Conservation (phyloP, 2,888 invertebrate genomes). For the Plagodis dolabraria region DNA sequence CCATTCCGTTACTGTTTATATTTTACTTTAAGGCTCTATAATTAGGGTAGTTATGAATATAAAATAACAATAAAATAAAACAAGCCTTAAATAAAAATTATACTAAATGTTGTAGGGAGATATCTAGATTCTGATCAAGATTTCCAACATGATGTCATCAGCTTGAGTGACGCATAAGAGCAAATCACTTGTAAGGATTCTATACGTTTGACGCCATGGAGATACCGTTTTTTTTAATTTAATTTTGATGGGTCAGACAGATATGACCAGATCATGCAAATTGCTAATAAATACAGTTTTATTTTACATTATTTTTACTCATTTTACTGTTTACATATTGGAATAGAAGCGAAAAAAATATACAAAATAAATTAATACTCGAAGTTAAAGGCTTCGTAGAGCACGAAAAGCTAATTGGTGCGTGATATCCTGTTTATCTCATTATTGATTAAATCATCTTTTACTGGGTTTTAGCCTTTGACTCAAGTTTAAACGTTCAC, state of each 20-base stretch:
- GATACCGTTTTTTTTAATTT: too few species aligned
- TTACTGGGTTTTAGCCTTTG: not conserved
- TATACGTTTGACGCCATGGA: not conserved
- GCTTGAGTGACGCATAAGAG: not conserved
- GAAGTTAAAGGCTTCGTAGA: slow-evolving; percentile 13
- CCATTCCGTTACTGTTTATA: too few species aligned
- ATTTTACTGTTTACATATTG: too few species aligned
- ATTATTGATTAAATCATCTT: not conserved
- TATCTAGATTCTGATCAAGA: not conserved
- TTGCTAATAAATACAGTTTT: too few species aligned
- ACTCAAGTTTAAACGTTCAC: not conserved
- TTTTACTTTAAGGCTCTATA: too few species aligned
- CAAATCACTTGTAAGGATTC: not conserved
- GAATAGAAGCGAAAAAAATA: too few species aligned
- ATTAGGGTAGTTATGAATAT: too few species aligned
- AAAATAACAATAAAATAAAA: not conserved
- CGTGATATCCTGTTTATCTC: slow-evolving; percentile 20
- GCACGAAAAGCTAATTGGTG: slow-evolving; percentile 20
- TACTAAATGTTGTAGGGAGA: not conserved
- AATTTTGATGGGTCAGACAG: too few species aligned
- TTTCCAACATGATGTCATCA: not conserved
- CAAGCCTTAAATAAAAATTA: not conserved
- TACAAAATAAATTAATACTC: not conserved
- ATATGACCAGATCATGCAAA: too few species aligned
- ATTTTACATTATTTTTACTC: too few species aligned